Evolutionary conservation across 2,888 invertebrate species (phyloP).

Genomic region (Xestia xanthographa): DNA sequence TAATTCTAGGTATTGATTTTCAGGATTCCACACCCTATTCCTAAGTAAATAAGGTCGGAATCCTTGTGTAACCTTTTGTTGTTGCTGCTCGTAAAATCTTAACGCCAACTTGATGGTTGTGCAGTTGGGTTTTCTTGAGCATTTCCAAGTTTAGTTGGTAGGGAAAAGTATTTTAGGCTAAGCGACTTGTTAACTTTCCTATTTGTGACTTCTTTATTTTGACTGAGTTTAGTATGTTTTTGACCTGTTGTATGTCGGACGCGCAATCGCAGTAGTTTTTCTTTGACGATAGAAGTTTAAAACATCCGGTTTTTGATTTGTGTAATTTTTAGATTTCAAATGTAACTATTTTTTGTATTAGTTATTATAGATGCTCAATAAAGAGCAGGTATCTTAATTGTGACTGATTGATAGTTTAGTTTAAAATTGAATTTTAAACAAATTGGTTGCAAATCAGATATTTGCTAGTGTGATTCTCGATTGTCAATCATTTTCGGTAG

Average conservation of each 20-base stretch:
- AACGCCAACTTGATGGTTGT: constrained; percentile 42
- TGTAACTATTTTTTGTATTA: constrained; percentile 13
- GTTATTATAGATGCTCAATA: constrained; percentile 5
- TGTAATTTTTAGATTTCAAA: constrained; percentile 1
- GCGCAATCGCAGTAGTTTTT: constrained; percentile 56
- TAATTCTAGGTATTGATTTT: constrained; percentile 29
- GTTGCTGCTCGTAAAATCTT: constrained; percentile 35
- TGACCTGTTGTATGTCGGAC: constrained; percentile 60
- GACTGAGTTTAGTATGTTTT: constrained; percentile 57
- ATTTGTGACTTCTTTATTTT: constrained; percentile 41
- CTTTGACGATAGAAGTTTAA: constrained; percentile 38
- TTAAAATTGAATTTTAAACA: constrained; percentile 60
- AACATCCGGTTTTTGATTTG: constrained; percentile 21
- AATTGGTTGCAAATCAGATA: constrained; percentile 14
- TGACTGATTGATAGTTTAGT: background rate
- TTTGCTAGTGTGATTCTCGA: constrained; percentile 33
- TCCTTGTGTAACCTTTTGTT: constrained; percentile 41
- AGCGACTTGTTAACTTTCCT: constrained; percentile 35
- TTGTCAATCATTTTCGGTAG: constrained; percentile 9
- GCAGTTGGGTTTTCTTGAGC: constrained; percentile 23
- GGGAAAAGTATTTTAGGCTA: constrained; percentile 56
- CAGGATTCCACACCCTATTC: constrained; percentile 64
- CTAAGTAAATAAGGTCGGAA: constrained; percentile 58
- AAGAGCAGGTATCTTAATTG: constrained; percentile 15
- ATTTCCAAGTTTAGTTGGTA: constrained; percentile 32